These are phyloP conservation scores for Actinia equina DNA, from an alignment of 64 coral and sea anemone genomes.

Conservation along the genomic window DNA sequence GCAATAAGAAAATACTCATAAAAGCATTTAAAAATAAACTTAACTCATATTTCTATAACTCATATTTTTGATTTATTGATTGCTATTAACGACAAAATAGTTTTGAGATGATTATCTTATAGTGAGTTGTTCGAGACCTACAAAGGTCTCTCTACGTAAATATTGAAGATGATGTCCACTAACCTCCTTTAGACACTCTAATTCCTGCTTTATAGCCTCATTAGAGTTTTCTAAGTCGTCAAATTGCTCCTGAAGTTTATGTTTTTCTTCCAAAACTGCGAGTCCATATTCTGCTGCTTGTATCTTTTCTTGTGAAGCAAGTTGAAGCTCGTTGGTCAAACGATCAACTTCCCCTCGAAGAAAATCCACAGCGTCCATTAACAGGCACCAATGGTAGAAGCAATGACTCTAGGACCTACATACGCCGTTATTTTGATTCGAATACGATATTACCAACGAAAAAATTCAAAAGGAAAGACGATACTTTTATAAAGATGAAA, in stretches of 20 bases:
- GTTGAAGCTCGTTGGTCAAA: constrained; percentile 83
- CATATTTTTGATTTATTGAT: neutral
- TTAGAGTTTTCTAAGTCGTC: constrained; percentile 78
- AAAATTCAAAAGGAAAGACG: constrained; percentile 13
- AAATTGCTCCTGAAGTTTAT: constrained; percentile 75
- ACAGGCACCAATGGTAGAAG: constrained; percentile 17
- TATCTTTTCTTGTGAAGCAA: constrained; percentile 81
- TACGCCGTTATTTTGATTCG: neutral
- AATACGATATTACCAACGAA: neutral
- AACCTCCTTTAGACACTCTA: constrained; percentile 95
- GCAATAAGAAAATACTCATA: neutral
- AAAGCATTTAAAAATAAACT: neutral
- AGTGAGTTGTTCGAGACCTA: constrained; percentile 18
- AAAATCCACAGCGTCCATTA: constrained; percentile 70
- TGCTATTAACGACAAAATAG: neutral
- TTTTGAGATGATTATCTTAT: neutral
- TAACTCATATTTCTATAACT: too few relatives aligned
- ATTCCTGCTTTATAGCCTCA: constrained; percentile 80
- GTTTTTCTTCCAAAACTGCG: constrained; percentile 95
- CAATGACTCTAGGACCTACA: neutral
- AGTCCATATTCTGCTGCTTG: constrained; percentile 97
- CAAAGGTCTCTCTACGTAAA: neutral
- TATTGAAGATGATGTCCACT: neutral
- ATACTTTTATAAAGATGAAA: constrained; percentile 9
- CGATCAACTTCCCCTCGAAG: constrained; percentile 90